Conservation (phyloP, 2,797 vertebrate genomes). For the Denticeps clupeoides region DNA sequence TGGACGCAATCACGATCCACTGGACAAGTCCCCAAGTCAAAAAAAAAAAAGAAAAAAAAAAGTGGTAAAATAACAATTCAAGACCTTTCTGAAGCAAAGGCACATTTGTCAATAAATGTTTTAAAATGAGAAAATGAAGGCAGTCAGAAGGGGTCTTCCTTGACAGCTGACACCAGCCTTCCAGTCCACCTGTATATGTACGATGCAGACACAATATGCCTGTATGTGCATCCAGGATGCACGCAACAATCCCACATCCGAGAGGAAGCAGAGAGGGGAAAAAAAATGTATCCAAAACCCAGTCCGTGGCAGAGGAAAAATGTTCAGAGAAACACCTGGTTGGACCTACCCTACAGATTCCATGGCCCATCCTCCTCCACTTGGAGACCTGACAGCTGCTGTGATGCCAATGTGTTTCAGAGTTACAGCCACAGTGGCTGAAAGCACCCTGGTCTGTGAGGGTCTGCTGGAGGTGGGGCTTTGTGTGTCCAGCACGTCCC, state of each 20-base stretch:
- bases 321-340: no score
- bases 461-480: conserved; percentile 36
- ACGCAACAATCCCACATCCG: conserved; percentile 4
- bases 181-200: no score
- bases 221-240: no score
- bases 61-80: conserved; percentile 45
- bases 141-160: neutral
- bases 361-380: no score
- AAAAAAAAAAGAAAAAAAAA: no score
- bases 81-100: conserved; percentile 68
- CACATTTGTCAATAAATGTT: conserved; percentile 59
- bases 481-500: no score
- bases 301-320: no score
- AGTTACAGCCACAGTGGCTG: conserved; percentile 32
- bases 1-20: conserved; percentile 11
- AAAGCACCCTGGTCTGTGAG: conserved; percentile 31
- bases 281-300: conserved; percentile 35
- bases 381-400: no score
- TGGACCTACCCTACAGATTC: no score
- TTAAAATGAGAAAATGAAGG: conserved; percentile 28
- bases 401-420: conserved; percentile 16
- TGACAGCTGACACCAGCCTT: neutral
- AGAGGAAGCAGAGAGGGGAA: conserved; percentile 26
- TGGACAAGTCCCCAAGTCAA: conserved; percentile 14
- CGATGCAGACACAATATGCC: no score